Base-by-base conservation (phyloP, 2,113 vertebrate species). In the Puma concolor region DNA sequence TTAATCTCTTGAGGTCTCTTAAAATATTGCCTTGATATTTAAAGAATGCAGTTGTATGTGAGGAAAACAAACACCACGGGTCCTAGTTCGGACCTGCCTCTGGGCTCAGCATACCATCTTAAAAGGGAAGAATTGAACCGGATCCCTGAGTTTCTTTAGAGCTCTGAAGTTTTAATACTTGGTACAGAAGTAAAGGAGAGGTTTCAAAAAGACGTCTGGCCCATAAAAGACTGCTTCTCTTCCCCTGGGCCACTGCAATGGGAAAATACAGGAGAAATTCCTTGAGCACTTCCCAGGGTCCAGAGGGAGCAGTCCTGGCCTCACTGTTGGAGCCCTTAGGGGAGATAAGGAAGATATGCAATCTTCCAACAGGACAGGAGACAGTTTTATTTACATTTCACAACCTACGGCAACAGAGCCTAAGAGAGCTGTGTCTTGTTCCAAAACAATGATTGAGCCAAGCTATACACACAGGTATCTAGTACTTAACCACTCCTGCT, bases 91-190 rank as follows among this genome's bases (percentile, higher is more conserved):
- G 88, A 95, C 6, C 4, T 91, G 81, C 11, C 54, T 66, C 57
- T 67, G 88, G 48, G 76, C 77, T 93, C 69, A 77, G 79, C 88
- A 72, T 79, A 17, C 86, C 67, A 57, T 97, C 76, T 97, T 63
- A 72, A 94, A 87, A 88, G 71, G 27, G 27, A 85, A 76, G 74
- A 64, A 33, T 69, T 67, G 64, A 96, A 81, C 36, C 27, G 52
- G 57, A 87, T 52, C 31, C 29, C 25, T 52, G 54, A 95, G 64
- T 94, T 87, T 96, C 50, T 87, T 83, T 93, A 88, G 57, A 88
- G 94, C 64, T 82, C 50, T 57, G 86, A 88, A 95, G 88, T 90
- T 96, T 36, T 5, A 87, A 67, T 80, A 86, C 76, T 97, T 95
- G 89, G n/a, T 23, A n/a, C 9, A 21, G 41, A 66, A 72, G 2